A percentile compares a stretch with the other conserved stretches of the same genome.
Evolutionary conservation across 1,140 invertebrate genomes (phyloP).

Genomic region (Saccostrea echinata): DNA sequence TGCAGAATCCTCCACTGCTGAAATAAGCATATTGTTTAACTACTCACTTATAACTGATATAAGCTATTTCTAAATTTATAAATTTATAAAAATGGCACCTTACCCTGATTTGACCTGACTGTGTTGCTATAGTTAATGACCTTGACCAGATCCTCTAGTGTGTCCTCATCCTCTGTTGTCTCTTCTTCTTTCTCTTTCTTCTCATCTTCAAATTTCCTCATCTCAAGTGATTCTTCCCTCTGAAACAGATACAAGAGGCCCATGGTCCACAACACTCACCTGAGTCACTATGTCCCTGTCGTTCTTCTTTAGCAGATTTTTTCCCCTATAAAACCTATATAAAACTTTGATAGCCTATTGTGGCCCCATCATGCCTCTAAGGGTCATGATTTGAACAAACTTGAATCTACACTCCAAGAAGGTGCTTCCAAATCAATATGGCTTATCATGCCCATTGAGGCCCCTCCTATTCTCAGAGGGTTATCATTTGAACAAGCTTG

Average conservation of each 20-base stretch:
- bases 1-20: background rate
- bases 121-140: slow-evolving; percentile 27
- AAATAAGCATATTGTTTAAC: background rate
- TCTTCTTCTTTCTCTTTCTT: background rate
- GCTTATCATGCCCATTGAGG: no score
- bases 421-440: no score
- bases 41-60: background rate
- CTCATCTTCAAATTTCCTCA: background rate
- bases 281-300: no score
- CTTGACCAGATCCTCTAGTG: slow-evolving; percentile 20
- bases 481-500: no score
- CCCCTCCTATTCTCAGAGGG: no score
- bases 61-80: background rate
- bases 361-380: no score
- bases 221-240: slow-evolving; percentile 21
- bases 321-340: no score
- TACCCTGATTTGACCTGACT: slow-evolving; percentile 1
- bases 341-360: no score
- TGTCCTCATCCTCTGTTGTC: slow-evolving; percentile 41
- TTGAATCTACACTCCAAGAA: no score
- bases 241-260: background rate
- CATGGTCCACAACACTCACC: no score
- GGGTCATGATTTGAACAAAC: no score
- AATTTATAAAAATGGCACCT: background rate
- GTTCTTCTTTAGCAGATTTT: no score